Conservation (phyloP, 2,888 invertebrate genomes). For the Muschampia plurimacula region DNA sequence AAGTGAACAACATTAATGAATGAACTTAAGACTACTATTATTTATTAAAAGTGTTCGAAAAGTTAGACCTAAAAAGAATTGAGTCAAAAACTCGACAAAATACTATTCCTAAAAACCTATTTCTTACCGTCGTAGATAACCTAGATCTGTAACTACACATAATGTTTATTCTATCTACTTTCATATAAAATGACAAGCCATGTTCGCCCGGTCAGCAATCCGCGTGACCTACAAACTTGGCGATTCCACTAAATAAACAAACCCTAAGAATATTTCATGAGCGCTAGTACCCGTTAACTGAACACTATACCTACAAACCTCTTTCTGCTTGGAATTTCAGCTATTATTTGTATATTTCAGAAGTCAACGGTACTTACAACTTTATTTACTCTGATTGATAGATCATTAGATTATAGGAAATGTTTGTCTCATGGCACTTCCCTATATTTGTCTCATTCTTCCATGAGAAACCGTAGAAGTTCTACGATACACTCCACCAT, state of each 20-base stretch:
- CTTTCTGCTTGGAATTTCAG: background rate
- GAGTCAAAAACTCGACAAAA: too few relatives aligned
- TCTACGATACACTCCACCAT: constrained; percentile 1
- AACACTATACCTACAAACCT: background rate
- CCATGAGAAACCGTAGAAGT: background rate
- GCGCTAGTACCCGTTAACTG: background rate
- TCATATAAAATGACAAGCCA: constrained; percentile 23
- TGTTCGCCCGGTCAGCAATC: constrained; percentile 52
- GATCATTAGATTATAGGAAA: too few relatives aligned
- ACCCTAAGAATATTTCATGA: constrained; percentile 57
- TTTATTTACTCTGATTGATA: too few relatives aligned
- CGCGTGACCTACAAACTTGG: constrained; percentile 53
- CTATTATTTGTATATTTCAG: background rate
- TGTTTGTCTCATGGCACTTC: too few relatives aligned
- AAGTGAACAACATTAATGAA: too few relatives aligned
- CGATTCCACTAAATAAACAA: constrained; percentile 57
- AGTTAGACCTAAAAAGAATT: too few relatives aligned
- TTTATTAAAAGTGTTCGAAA: too few relatives aligned
- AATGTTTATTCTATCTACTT: background rate
- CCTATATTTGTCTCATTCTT: too few relatives aligned
- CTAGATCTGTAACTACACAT: background rate
- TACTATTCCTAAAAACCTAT: too few relatives aligned
- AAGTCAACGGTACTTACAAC: too few relatives aligned
- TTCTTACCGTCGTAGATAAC: background rate
- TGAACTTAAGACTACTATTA: too few relatives aligned